Evolutionary conservation across 2,113 vertebrate species (phyloP).

Genomic region (Gracilinanus agilis): DNA sequence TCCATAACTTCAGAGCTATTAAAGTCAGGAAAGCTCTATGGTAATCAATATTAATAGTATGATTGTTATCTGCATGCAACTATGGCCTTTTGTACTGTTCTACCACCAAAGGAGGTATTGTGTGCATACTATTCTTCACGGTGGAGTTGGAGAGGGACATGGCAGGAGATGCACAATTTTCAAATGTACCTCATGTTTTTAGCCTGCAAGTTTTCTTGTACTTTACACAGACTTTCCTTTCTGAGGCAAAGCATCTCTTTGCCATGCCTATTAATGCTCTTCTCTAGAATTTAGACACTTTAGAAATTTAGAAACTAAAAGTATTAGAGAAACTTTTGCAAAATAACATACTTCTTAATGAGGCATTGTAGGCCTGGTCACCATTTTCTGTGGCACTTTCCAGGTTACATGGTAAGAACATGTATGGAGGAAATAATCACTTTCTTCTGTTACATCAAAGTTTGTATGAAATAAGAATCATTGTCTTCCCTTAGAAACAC

Average conservation of each 20-base stretch:
- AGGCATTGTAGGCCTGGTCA: background rate
- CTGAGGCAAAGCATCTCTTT: background rate
- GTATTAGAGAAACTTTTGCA: background rate
- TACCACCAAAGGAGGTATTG: background rate
- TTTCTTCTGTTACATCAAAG: background rate
- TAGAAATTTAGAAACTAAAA: no score
- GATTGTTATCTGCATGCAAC: background rate
- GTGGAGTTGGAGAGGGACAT: no score
- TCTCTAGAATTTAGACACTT: background rate
- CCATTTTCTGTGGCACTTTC: background rate
- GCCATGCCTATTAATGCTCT: background rate
- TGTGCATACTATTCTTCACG: background rate
- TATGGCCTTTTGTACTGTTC: background rate
- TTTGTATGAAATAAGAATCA: background rate
- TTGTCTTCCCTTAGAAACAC: background rate
- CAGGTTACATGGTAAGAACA: background rate
- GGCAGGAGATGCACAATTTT: background rate
- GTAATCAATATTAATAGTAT: background rate
- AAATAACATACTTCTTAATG: background rate
- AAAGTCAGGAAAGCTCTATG: background rate
- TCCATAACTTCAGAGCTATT: background rate
- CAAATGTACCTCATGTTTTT: background rate
- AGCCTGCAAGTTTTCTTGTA: background rate
- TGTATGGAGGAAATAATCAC: background rate
- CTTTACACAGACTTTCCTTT: background rate